Conservation (phyloP, 2,113 vertebrate species). For the Perca schrenkii region DNA sequence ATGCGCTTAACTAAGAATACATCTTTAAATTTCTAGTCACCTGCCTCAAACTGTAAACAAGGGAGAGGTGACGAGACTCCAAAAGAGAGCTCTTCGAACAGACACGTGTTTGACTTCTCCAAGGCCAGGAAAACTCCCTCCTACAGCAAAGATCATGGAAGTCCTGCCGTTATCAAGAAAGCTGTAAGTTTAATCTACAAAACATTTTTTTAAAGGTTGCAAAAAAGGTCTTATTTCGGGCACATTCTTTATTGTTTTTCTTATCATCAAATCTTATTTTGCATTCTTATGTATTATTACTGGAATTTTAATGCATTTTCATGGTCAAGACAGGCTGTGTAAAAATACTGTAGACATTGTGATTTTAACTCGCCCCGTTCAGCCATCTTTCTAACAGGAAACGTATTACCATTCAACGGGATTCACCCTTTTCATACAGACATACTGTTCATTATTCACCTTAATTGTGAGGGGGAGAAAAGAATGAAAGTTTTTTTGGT, state of each 20-base stretch:
- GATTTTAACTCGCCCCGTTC: background rate
- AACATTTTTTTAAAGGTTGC: background rate
- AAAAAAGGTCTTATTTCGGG: background rate
- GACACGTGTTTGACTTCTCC: conserved; percentile 51
- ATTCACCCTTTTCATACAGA: background rate
- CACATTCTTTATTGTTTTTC: background rate
- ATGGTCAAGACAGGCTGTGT: background rate
- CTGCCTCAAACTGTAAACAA: conserved; percentile 29
- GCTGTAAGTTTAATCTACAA: conserved; percentile 49
- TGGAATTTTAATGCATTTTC: background rate
- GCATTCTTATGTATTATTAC: background rate
- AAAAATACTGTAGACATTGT: background rate
- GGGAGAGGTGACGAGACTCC: conserved; percentile 43
- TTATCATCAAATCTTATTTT: background rate
- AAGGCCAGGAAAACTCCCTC: conserved; percentile 55
- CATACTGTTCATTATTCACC: background rate
- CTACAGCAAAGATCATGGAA: conserved; percentile 20
- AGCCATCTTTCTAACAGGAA: background rate
- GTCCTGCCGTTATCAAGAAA: background rate
- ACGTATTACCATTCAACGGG: background rate
- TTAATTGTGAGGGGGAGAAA: background rate
- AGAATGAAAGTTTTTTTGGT: background rate
- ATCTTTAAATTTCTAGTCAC: conserved; percentile 35
- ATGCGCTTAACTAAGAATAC: background rate
- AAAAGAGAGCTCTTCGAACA: conserved; percentile 43